These are phyloP conservation scores for Lasioglossum calceatum DNA, from an alignment of 2,888 invertebrate species.

Conservation along the genomic window DNA sequence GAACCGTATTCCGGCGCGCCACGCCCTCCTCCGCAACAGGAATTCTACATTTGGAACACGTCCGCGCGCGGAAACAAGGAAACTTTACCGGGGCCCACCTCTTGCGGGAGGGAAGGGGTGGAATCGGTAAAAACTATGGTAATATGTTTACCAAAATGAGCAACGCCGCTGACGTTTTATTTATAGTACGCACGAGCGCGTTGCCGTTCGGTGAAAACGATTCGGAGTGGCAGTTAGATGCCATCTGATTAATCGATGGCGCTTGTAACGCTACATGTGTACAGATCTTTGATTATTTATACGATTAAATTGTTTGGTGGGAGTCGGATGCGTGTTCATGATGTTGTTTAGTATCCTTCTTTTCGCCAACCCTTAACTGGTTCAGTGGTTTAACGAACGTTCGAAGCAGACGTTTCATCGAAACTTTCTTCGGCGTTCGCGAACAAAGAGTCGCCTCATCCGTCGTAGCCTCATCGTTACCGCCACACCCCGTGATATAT, in stretches of 20 bases:
- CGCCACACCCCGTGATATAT: conserved; percentile 47
- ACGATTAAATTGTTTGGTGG: too few relatives aligned
- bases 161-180: not conserved
- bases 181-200: not conserved
- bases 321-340: too few relatives aligned
- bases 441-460: conserved; percentile 15
- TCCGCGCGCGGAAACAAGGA: conserved; percentile 66
- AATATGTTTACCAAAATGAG: not conserved
- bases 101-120: not conserved
- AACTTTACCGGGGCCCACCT: conserved; percentile 38
- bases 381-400: too few relatives aligned
- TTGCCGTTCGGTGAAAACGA: not conserved
- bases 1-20: conserved; percentile 74
- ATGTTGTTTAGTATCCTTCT: too few relatives aligned
- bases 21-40: conserved; percentile 75
- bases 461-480: not conserved
- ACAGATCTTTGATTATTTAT: too few relatives aligned
- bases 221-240: not conserved
- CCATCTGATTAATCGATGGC: not conserved
- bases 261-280: too few relatives aligned
- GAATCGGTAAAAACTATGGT: not conserved
- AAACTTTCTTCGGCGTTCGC: not conserved
- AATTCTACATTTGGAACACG: conserved; percentile 83
- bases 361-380: too few relatives aligned
- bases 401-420: too few relatives aligned